Percentiles rank a stretch among this genome's conserved stretches.
phyloP scores from a whole-genome alignment of 2,888 invertebrate genomes.

The Limnephilus lunatus region DNA sequence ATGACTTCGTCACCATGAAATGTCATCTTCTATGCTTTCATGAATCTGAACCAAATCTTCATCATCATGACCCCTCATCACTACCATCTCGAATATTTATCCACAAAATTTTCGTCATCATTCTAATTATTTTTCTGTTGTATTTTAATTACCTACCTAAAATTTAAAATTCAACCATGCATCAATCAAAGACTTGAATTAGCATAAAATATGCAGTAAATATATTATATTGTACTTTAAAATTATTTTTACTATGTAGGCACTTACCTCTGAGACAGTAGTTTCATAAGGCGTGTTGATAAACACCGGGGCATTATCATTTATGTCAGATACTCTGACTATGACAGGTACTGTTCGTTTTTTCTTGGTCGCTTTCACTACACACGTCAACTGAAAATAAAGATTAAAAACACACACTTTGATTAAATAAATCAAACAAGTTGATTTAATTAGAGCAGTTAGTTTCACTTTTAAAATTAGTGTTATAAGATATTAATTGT shows the following conservation, averaged over 20 bases:
- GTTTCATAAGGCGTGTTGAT: constrained; percentile 90
- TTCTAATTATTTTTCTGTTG: background rate
- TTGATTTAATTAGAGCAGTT: background rate
- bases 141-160: background rate
- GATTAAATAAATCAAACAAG: background rate
- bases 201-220: background rate
- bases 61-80: too few species aligned
- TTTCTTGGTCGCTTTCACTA: constrained; percentile 87
- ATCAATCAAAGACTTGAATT: background rate
- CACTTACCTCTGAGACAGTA: constrained; percentile 89
- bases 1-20: background rate
- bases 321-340: constrained; percentile 92
- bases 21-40: too few species aligned
- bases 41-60: too few species aligned
- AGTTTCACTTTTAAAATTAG: background rate
- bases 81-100: too few species aligned
- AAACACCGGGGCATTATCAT: constrained; percentile 92
- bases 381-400: constrained; percentile 86
- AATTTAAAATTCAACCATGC: background rate
- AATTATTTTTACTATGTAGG: background rate
- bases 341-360: constrained; percentile 92
- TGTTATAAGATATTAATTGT: background rate
- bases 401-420: constrained; percentile 37
- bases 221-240: background rate
- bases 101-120: background rate